Percentiles rank a stretch among this genome's conserved stretches.
phyloP scores from a whole-genome alignment of 2,113 vertebrate genomes.

The Orthonyx spaldingii region DNA sequence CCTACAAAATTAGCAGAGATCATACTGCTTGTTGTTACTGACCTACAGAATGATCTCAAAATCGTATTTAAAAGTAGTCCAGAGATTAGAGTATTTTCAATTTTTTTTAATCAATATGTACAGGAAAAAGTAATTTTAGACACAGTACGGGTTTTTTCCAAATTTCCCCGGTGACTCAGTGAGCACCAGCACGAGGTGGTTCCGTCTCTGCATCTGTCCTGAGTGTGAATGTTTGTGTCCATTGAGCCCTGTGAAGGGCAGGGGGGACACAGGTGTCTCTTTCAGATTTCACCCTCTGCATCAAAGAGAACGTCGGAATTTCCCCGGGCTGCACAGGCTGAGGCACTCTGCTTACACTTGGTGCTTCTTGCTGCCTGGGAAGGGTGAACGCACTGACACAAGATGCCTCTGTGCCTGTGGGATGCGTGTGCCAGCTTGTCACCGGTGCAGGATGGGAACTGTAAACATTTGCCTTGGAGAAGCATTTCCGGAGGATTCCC shows the following conservation, averaged over 20 bases:
- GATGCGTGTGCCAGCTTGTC: neutral
- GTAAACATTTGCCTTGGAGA: neutral
- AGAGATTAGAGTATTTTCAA: neutral
- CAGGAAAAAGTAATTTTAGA: neutral
- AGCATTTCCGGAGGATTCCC: neutral
- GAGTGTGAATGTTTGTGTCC: neutral
- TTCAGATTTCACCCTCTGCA: neutral
- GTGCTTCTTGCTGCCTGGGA: neutral
- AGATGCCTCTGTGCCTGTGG: rapidly evolving
- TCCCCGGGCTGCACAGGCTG: neutral
- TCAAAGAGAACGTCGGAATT: neutral
- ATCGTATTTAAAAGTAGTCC: neutral
- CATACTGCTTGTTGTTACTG: neutral
- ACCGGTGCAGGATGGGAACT: neutral
- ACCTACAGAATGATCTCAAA: neutral
- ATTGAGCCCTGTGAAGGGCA: neutral
- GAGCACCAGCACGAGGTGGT: neutral
- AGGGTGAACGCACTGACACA: neutral
- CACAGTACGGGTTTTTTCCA: neutral
- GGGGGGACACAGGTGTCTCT: neutral
- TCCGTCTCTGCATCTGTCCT: neutral
- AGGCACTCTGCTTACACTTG: neutral
- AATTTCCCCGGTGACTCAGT: neutral
- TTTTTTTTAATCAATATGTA: neutral
- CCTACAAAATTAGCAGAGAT: neutral